These are phyloP conservation scores for Rhineura floridana DNA, from an alignment of 2,113 vertebrate genomes.

Conservation along the genomic window DNA sequence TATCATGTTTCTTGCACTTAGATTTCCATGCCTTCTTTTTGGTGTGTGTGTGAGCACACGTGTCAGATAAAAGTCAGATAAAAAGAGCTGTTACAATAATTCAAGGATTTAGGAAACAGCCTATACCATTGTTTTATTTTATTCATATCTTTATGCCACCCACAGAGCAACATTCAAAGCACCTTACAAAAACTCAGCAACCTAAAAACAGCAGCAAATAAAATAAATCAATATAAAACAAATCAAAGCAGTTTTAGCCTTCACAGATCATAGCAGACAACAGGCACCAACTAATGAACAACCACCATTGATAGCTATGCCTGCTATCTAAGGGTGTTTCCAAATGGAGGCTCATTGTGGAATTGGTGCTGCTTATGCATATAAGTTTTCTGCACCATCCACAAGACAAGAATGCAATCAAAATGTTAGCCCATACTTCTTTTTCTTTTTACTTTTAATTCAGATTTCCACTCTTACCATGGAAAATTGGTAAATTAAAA, in stretches of 20 bases:
- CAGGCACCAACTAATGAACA: background rate
- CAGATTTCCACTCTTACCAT: too few relatives aligned
- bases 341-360: too few relatives aligned
- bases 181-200: background rate
- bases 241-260: background rate
- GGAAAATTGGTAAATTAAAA: too few relatives aligned
- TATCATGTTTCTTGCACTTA: background rate
- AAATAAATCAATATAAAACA: slow-evolving; percentile 1
- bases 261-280: background rate
- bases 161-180: background rate
- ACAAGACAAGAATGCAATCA: too few relatives aligned
- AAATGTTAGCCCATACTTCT: too few relatives aligned
- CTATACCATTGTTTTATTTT: background rate
- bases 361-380: background rate
- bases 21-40: background rate
- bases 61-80: background rate
- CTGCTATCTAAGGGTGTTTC: background rate
- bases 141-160: background rate
- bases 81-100: background rate
- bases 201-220: background rate
- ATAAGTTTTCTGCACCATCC: background rate
- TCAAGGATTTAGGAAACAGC: too few relatives aligned
- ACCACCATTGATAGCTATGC: background rate
- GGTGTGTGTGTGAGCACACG: too few relatives aligned
- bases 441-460: too few relatives aligned